Evolutionary conservation across 2,888 invertebrate genomes (phyloP).

Genomic region (Anoplius nigerrimus): DNA sequence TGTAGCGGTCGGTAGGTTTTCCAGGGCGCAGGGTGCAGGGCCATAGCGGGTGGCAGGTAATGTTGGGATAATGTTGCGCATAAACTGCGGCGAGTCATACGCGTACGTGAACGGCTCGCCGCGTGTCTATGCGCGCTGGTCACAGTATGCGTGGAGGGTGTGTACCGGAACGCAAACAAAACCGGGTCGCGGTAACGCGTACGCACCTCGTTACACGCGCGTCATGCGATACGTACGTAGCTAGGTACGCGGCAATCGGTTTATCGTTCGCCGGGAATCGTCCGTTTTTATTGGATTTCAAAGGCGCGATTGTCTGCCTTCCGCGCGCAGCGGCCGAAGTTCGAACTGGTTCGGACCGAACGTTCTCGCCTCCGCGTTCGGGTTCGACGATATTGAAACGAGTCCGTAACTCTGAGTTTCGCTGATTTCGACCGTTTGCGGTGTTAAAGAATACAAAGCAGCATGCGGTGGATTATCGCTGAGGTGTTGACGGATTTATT

Average conservation of each 20-base stretch:
- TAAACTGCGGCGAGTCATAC: slow-evolving; percentile 69
- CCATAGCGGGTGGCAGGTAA: slow-evolving; percentile 63
- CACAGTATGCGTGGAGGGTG: too few relatives aligned
- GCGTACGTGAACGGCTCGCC: slow-evolving; percentile 2
- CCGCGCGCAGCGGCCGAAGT: too few relatives aligned
- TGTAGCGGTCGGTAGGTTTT: slow-evolving; percentile 56
- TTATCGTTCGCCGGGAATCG: slow-evolving; percentile 1
- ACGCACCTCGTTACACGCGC: slow-evolving; percentile 56
- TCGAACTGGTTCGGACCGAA: too few relatives aligned
- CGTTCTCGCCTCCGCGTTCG: too few relatives aligned
- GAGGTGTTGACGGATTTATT: too few relatives aligned
- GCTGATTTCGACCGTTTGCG: too few relatives aligned
- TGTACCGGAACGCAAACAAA: slow-evolving; percentile 45
- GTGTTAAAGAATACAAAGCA: too few relatives aligned
- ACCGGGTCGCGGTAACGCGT: slow-evolving; percentile 44
- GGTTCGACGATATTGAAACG: too few relatives aligned
- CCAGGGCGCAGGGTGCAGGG: slow-evolving; percentile 35
- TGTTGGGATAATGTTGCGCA: slow-evolving; percentile 72
- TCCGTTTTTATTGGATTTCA: background rate
- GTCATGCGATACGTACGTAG: slow-evolving; percentile 38
- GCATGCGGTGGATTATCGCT: too few relatives aligned
- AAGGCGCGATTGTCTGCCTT: too few relatives aligned
- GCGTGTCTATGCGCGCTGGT: slow-evolving; percentile 37
- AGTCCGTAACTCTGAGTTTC: too few relatives aligned
- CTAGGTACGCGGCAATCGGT: slow-evolving; percentile 31